Base-by-base conservation (phyloP, 2,113 vertebrate species). In the Oceanodroma tethys region DNA sequence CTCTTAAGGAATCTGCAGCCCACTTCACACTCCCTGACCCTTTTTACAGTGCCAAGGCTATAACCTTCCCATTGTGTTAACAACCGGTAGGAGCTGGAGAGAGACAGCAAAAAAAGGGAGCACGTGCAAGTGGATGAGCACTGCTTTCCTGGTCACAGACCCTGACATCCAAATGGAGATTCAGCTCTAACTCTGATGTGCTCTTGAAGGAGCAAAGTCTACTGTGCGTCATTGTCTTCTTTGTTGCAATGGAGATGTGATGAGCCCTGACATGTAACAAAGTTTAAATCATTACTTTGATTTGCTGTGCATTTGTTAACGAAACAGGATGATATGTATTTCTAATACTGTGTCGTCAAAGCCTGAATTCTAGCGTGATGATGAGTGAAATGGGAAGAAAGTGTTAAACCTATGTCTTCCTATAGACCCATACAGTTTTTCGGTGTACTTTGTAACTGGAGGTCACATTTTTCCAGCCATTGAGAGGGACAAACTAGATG, bases 51-150 rank as follows among this genome's bases (percentile, higher is more conserved):
- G 48, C 75, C 93, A 74, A 95, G 59, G 63, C 67, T 95, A 18
- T 82, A 93, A 90, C 67, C 63, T 90, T 95, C 63, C 91, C 79
- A 53, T 88, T 93, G 53, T 94, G 60, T 78, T 81, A 78, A 92
- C 72, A 50, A 58, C 63, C 7, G 2, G 10, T 53, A 58, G 76
- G 50, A 90, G 40, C 30, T 88, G 62, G 66, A 83, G 53, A 88
- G 62, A 79, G 45, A 36, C 17, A 50, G 29, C n/a, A 53, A 53
- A 45, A 82, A 50, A 72, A 55, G 45, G 23, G 32, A 63, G 19
- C 22, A 27, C 0, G 7, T 75, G 66, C 81, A 92, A 89, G 80
- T 47, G 32, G 63, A 58, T 86, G 63, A 72, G 45, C 30, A 9
- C 29, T 56, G 52, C 53, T 68, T 89, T 84, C 65, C 29, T 16